Evolutionary conservation across 1,140 invertebrate genomes (phyloP).

Genomic region (Diabrotica undecimpunctata): DNA sequence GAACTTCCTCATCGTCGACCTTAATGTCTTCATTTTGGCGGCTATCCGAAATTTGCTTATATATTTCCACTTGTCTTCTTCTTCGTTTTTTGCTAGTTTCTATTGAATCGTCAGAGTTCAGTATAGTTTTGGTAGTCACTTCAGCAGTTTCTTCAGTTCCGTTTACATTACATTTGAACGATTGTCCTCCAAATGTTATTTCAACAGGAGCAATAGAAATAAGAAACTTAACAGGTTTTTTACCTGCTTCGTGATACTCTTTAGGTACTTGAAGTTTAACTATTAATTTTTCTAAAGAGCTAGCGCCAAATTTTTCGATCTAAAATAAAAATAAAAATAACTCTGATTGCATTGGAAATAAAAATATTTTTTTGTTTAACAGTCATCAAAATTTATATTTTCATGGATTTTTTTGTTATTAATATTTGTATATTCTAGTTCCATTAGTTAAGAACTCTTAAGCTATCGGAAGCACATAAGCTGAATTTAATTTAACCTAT

Average conservation of each 20-base stretch:
- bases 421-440: no score
- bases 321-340: neutral
- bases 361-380: no score
- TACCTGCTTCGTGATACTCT: neutral
- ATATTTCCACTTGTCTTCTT: slow-evolving; percentile 9
- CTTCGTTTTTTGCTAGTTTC: neutral
- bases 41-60: neutral
- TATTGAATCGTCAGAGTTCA: neutral
- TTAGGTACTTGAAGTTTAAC: slow-evolving; percentile 4
- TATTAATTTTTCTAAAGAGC: neutral
- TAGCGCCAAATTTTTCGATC: neutral
- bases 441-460: no score
- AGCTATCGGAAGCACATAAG: no score
- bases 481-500: no score
- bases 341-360: no score
- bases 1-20: slow-evolving; percentile 3
- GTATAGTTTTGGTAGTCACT: neutral
- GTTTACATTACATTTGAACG: neutral
- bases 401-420: no score
- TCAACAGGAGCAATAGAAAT: neutral
- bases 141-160: neutral
- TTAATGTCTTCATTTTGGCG: slow-evolving; percentile 5
- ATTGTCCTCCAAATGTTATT: slow-evolving; percentile 3
- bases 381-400: no score
- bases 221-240: neutral